Evolutionary conservation across 2,113 vertebrate genomes (phyloP).

Genomic region (Lathamus discolor): DNA sequence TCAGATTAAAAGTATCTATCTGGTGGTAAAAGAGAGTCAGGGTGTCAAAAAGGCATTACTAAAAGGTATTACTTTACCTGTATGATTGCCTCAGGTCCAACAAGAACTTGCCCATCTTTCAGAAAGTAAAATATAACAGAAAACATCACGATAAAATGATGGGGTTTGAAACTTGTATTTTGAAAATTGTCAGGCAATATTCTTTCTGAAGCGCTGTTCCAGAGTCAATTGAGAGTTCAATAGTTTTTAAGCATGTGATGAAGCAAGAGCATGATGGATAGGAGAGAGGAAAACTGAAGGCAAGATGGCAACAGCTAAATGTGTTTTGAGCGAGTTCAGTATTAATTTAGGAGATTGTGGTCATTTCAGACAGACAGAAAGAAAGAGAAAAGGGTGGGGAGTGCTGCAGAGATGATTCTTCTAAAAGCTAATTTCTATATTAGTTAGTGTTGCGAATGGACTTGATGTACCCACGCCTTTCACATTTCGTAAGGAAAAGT

Average conservation of each 20-base stretch:
- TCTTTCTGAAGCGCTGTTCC: neutral
- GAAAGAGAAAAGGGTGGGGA: neutral
- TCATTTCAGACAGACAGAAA: slow-evolving; percentile 11
- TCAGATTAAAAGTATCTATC: neutral
- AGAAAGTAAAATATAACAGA: neutral
- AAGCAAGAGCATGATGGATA: neutral
- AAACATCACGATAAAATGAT: neutral
- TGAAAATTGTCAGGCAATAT: neutral
- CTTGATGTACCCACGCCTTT: neutral
- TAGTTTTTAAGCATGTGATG: neutral
- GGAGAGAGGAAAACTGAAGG: neutral
- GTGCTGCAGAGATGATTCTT: neutral
- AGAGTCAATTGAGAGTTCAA: neutral
- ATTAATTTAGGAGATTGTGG: slow-evolving; percentile 29
- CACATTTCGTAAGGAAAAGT: neutral
- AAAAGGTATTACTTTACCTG: neutral
- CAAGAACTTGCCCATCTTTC: neutral
- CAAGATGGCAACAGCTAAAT: slow-evolving; percentile 7
- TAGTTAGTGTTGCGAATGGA: neutral
- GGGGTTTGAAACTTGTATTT: neutral
- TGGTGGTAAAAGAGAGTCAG: neutral
- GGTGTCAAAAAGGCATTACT: neutral
- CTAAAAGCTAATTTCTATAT: slow-evolving; percentile 39
- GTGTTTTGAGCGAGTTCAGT: slow-evolving; percentile 30
- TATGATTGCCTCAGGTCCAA: neutral